Base-by-base conservation (phyloP, 2,888 invertebrate genomes). In the Amphipyra berbera region DNA sequence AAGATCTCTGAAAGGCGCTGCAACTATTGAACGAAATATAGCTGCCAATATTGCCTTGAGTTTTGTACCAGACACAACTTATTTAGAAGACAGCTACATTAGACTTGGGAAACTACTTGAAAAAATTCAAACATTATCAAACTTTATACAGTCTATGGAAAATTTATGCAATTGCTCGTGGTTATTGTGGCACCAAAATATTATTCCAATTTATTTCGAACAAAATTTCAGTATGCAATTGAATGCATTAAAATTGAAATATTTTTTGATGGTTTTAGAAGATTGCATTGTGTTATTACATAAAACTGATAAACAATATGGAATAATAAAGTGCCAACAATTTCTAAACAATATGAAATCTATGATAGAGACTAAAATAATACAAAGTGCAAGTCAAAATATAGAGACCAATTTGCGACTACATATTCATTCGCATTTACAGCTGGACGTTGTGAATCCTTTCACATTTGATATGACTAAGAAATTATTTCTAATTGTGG, bases 351-450 rank as follows among this genome's bases (percentile, higher is more conserved):
- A 85, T 57, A 85, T 92, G 14, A 89, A 89, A 75, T 87, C 85
- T 47, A 89, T 95, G 61, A 91, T 97, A 42, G 93, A 96, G 55
- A 95, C 95, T 52, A 95, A 95, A 81, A 92, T 97, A 48, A 88
- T 97, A 33, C 95, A 96, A 74, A 97, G 97, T 42, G 92, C 98
- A 35, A 98, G 98, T 85, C 97, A 97, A 79, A 96, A 97, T 82
- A 97, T 99, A 71, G 99, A 99, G 94, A 98, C 97, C 0, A 98
- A 98, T 89, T 95, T 99, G 54, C 96, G 99, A 15, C 93, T 99
- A 35, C 98, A 98, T 81, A 98, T 98, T 44, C 98, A 99, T 90
- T 96, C 98, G 0, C 99, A 99, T 91, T 95, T 99, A 41, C 97
- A 98, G 82, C 85, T 97, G 30, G 96, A 97, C 76, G 96, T 96